Evolutionary conservation across 2,113 vertebrate species (phyloP).

Genomic region (Halcyon senegalensis): DNA sequence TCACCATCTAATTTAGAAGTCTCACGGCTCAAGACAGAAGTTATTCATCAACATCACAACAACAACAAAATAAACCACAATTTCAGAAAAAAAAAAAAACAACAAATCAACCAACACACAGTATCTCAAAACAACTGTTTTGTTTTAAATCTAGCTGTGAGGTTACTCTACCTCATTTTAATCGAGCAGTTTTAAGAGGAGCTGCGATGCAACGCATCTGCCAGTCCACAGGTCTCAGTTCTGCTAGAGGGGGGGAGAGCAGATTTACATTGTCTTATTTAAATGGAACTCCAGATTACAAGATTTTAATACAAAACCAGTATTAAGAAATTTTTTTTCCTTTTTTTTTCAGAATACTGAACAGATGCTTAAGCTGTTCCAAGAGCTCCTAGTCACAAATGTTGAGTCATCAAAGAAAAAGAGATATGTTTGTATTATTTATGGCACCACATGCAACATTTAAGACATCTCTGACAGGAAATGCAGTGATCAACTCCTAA

Average conservation of each 20-base stretch:
- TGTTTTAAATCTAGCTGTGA: not conserved
- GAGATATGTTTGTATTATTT: not conserved
- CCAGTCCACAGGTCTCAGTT: constrained; percentile 23
- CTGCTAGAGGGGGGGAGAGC: not conserved
- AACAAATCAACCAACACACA: not conserved
- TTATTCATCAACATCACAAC: not conserved
- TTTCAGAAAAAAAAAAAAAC: not conserved
- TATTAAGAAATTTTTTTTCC: not conserved
- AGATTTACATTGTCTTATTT: not conserved
- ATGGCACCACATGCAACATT: not conserved
- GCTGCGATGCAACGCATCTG: not conserved
- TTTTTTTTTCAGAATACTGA: not conserved
- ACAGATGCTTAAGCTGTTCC: constrained; percentile 49
- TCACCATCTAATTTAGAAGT: not conserved
- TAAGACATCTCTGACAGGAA: not conserved
- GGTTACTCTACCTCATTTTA: not conserved
- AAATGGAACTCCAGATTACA: not conserved
- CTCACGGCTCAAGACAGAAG: not conserved
- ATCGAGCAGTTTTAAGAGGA: constrained; percentile 23
- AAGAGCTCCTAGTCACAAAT: constrained; percentile 29
- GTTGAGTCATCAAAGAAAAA: constrained; percentile 14
- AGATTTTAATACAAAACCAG: not conserved
- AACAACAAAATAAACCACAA: not conserved
- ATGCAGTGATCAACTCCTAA: not conserved
- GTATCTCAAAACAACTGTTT: not conserved